These are phyloP conservation scores for Channallabes apus DNA, from an alignment of 2,797 vertebrate genomes.

Conservation along the genomic window DNA sequence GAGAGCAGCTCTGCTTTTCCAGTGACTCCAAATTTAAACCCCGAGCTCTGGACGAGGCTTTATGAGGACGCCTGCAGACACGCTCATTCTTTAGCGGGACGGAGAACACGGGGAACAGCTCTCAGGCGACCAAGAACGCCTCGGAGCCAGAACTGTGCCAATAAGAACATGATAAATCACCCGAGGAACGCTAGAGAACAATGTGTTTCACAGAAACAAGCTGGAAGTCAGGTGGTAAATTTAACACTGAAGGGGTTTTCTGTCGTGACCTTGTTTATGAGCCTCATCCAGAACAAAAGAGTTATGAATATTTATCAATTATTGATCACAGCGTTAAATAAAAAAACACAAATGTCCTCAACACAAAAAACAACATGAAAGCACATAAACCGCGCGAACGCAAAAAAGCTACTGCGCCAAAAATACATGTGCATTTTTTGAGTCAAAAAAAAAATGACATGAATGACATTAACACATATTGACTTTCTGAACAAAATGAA, in stretches of 20 bases:
- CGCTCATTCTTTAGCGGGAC: constrained; percentile 61
- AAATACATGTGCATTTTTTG: background rate
- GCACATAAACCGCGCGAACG: background rate
- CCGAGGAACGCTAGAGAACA: constrained; percentile 45
- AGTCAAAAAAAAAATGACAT: background rate
- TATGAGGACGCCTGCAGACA: constrained; percentile 60
- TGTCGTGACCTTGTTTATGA: background rate
- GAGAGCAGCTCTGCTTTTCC: constrained; percentile 54
- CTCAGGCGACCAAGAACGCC: constrained; percentile 55
- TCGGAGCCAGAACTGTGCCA: constrained; percentile 54
- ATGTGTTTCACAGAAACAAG: constrained; percentile 6
- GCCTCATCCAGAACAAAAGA: background rate
- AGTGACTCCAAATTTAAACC: constrained; percentile 5
- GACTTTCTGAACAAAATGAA: background rate
- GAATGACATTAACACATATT: background rate
- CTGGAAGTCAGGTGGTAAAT: constrained; percentile 1
- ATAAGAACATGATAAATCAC: constrained; percentile 63
- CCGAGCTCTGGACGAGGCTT: constrained; percentile 53
- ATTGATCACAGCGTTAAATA: background rate
- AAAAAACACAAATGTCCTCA: background rate
- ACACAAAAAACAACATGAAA: background rate
- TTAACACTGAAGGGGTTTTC: background rate
- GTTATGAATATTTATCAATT: constrained; percentile 2
- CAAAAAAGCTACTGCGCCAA: background rate
- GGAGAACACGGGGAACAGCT: constrained; percentile 51